Evolutionary conservation across 1,140 invertebrate species (phyloP), one percentile per base, ranked within the genome.

Genomic region (Caenorhabditis briggsae): DNA sequence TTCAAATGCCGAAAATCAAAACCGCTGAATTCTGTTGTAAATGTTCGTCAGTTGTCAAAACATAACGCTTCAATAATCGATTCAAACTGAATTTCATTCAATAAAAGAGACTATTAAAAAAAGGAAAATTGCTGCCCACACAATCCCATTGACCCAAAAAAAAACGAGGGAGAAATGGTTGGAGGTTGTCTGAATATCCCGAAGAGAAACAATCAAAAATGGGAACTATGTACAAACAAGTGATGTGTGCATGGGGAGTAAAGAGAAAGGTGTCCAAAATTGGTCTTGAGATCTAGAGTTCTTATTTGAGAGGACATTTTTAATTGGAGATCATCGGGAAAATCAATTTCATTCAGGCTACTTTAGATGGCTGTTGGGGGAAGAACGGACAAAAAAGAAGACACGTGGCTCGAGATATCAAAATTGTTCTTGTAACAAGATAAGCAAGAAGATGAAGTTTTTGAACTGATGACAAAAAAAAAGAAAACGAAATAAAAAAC

Each of bases 141-240:
- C 43, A 78, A 23, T 50, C 70, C 33, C 43, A 78, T 50, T 50
- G 46, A 50, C 70, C 16, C 11, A 18, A 33, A 33, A 33, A 33
- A 33, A 23, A 65, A 41, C 9, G 12, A 41, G 12, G 43, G 6
- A 43, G 53, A 16, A 78, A 78, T 78, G 70, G n/a, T 50, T 8
- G 70, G 43, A 78, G 70, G 70, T 50, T 78, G 70, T 78, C 70
- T 78, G 70, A 78, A 61, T 53, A 78, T 78, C 70, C 70, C 70
- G 70, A 78, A 78, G 70, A 33, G 33, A 78, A 78, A 78, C 43
- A 78, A 50, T 78, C n/a, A 78, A 78, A 61, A 50, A 20, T 50
- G 70, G 70, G n/a, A 78, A n/a, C 46, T 78, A 78, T 78, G 70
- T 78, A 78, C 70, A 78, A 78, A 78, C 70, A 78, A 78, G 70